These are phyloP conservation scores for Zaprionus taronus DNA, from an alignment of 1,140 invertebrate genomes.

Conservation along the genomic window DNA sequence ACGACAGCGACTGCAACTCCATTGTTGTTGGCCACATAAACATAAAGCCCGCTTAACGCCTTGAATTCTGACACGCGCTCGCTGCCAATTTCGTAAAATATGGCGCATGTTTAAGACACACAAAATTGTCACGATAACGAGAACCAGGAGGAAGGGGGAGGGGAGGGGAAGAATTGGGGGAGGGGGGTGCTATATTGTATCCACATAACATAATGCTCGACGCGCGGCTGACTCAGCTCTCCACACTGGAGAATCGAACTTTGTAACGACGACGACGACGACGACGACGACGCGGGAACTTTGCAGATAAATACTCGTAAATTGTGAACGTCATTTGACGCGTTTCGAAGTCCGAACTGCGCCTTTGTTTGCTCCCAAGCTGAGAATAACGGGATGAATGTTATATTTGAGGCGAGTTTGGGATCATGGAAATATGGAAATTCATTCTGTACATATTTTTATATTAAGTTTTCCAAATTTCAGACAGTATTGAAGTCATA, in stretches of 20 bases:
- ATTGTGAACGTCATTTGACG: conserved; percentile 72
- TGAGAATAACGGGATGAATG: too few relatives aligned
- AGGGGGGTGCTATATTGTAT: background rate
- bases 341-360: conserved; percentile 50
- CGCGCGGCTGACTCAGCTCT: conserved; percentile 57
- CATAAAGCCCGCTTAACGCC: conserved; percentile 66
- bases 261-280: conserved; percentile 40
- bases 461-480: too few relatives aligned
- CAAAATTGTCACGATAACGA: conserved; percentile 43
- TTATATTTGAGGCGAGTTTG: too few relatives aligned
- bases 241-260: conserved; percentile 53
- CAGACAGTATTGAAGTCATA: too few relatives aligned
- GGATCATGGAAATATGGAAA: too few relatives aligned
- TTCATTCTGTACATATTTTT: too few relatives aligned
- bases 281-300: conserved; percentile 6
- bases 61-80: conserved; percentile 69
- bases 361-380: conserved; percentile 13
- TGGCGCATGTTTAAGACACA: conserved; percentile 46
- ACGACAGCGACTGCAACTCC: conserved; percentile 33
- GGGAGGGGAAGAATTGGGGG: background rate
- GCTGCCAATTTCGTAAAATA: conserved; percentile 57
- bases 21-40: conserved; percentile 49
- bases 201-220: conserved; percentile 27
- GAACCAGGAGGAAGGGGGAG: background rate
- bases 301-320: background rate